Conservation (phyloP, 2,113 vertebrate species). For the Climacteris rufus region DNA sequence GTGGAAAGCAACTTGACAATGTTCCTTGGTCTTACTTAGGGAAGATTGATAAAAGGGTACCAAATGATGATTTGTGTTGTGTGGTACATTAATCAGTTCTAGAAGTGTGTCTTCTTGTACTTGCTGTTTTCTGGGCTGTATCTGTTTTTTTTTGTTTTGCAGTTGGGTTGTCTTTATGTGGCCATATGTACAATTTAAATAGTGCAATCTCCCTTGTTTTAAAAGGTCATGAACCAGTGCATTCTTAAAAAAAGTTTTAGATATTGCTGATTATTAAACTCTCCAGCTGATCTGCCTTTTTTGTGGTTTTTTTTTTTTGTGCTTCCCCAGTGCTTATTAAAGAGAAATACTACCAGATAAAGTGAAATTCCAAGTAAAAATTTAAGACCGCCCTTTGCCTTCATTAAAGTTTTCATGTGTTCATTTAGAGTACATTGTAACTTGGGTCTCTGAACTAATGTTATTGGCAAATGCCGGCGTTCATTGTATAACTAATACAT, state of each 20-base stretch:
- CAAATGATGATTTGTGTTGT: not conserved
- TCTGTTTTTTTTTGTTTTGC: not conserved
- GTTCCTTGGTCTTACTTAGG: not conserved
- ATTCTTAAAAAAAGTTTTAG: not conserved
- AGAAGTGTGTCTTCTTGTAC: not conserved
- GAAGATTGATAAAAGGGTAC: not conserved
- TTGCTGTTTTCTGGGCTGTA: not conserved
- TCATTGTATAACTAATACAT: not conserved
- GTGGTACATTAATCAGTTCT: not conserved
- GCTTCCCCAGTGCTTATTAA: not conserved
- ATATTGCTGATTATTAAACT: not conserved
- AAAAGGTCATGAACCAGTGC: not conserved
- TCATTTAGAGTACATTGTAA: not conserved
- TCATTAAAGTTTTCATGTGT: not conserved
- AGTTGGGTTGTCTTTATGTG: not conserved
- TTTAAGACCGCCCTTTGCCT: not conserved
- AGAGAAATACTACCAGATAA: not conserved
- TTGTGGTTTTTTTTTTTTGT: not conserved
- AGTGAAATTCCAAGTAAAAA: not conserved
- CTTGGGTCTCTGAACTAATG: not conserved
- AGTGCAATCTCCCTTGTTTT: not conserved
- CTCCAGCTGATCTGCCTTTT: not conserved
- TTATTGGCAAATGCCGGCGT: not conserved
- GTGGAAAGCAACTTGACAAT: not conserved
- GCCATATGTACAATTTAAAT: not conserved